phyloP scores from a whole-genome alignment of 2,113 vertebrate species.

The Hippocampus abdominalis region DNA sequence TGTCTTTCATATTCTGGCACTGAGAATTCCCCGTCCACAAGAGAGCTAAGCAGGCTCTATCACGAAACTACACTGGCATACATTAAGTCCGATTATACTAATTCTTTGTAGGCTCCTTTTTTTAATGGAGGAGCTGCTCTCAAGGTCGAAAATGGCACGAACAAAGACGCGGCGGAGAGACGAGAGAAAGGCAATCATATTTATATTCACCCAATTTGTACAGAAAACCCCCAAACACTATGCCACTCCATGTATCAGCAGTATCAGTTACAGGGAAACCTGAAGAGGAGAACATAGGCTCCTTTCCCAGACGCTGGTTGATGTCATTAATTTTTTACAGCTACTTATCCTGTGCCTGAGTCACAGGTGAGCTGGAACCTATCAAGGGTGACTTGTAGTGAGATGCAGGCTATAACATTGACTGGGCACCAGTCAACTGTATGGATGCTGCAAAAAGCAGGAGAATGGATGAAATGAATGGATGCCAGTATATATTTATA shows the following conservation, averaged over 20 bases:
- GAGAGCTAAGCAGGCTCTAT: constrained; percentile 45
- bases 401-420: no score
- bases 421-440: no score
- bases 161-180: constrained; percentile 18
- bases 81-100: constrained; percentile 44
- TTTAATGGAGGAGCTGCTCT: constrained; percentile 31
- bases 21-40: constrained; percentile 13
- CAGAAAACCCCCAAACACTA: neutral
- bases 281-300: no score
- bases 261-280: neutral
- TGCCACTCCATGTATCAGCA: neutral
- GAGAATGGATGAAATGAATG: no score
- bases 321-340: no score
- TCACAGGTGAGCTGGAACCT: no score
- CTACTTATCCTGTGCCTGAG: no score
- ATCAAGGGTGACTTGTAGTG: no score
- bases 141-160: constrained; percentile 31
- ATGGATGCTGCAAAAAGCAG: no score
- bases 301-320: no score
- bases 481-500: no score
- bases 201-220: constrained; percentile 1
- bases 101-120: constrained; percentile 25
- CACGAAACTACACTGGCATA: constrained; percentile 24
- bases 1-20: constrained; percentile 11
- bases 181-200: constrained; percentile 34